phyloP scores from a whole-genome alignment of 1,140 invertebrate genomes.

The Zophobas atratus region DNA sequence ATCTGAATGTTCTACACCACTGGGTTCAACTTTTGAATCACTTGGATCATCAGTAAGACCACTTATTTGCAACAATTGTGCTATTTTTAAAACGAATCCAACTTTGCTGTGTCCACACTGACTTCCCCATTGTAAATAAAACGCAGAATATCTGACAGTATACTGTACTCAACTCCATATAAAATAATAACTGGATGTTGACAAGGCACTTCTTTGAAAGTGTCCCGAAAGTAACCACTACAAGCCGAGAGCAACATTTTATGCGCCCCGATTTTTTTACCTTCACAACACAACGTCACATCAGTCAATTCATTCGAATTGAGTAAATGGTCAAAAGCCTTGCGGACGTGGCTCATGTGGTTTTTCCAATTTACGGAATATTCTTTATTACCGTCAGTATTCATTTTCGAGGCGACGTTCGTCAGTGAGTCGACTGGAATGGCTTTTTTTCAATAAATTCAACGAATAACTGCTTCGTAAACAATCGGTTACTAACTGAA shows the following conservation, averaged over 20 bases:
- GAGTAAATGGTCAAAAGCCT: conserved; percentile 83
- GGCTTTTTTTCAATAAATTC: neutral
- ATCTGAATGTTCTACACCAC: conserved; percentile 2
- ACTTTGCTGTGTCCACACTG: conserved; percentile 77
- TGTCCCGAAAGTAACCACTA: conserved; percentile 86
- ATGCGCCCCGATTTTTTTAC: conserved; percentile 85
- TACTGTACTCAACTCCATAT: conserved; percentile 86
- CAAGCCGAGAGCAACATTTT: conserved; percentile 90
- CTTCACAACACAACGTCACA: conserved; percentile 89
- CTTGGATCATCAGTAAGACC: conserved; percentile 71
- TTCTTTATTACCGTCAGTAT: conserved; percentile 69
- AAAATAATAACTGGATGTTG: conserved; percentile 91
- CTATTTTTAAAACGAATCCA: conserved; percentile 77
- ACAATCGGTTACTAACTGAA: conserved; percentile 13
- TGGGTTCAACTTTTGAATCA: neutral
- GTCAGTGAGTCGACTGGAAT: neutral
- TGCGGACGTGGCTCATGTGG: conserved; percentile 81
- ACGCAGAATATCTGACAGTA: conserved; percentile 85
- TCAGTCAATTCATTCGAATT: conserved; percentile 87
- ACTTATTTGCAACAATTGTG: conserved; percentile 77
- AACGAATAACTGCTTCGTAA: conserved; percentile 12
- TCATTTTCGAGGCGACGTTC: neutral
- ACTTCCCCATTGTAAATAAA: conserved; percentile 84
- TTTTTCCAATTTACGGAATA: conserved; percentile 86
- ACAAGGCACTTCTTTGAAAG: conserved; percentile 88